These are phyloP conservation scores for Ctenopoma kingsleyae DNA, from an alignment of 2,797 vertebrate species.

Conservation along the genomic window DNA sequence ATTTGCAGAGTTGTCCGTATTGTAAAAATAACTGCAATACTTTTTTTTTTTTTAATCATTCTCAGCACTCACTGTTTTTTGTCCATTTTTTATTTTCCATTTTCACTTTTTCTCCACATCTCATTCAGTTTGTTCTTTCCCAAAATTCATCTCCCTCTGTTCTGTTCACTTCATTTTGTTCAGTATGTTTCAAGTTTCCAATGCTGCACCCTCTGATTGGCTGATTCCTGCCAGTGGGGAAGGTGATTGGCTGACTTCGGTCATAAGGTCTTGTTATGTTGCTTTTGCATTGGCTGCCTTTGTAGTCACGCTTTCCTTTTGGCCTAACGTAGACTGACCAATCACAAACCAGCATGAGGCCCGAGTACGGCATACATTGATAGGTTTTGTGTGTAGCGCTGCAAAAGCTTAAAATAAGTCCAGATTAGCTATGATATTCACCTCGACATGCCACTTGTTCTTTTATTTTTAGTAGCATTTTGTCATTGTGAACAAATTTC, in stretches of 20 bases:
- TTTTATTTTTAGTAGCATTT: background rate
- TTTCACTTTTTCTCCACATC: constrained; percentile 17
- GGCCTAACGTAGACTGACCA: constrained; percentile 56
- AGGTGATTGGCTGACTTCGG: constrained; percentile 84
- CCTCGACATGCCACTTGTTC: background rate
- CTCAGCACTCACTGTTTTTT: constrained; percentile 32
- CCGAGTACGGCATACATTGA: constrained; percentile 25
- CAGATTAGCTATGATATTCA: background rate
- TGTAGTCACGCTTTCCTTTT: constrained; percentile 12
- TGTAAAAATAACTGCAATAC: background rate
- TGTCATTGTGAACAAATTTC: background rate
- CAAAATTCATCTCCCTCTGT: constrained; percentile 41
- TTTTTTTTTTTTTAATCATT: constrained; percentile 1
- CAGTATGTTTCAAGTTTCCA: constrained; percentile 91
- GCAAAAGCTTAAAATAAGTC: background rate
- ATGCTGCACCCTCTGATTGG: constrained; percentile 90
- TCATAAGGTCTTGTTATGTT: constrained; percentile 56
- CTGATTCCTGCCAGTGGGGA: constrained; percentile 86
- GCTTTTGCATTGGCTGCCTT: constrained; percentile 62
- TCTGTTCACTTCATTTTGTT: constrained; percentile 78
- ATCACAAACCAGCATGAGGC: constrained; percentile 50
- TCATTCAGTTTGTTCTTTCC: constrained; percentile 37
- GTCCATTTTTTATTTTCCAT: constrained; percentile 25
- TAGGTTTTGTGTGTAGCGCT: constrained; percentile 30
- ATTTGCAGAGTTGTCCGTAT: constrained; percentile 11